These are phyloP conservation scores for Vireo altiloquus DNA, from an alignment of 2,113 vertebrate species.

Conservation along the genomic window DNA sequence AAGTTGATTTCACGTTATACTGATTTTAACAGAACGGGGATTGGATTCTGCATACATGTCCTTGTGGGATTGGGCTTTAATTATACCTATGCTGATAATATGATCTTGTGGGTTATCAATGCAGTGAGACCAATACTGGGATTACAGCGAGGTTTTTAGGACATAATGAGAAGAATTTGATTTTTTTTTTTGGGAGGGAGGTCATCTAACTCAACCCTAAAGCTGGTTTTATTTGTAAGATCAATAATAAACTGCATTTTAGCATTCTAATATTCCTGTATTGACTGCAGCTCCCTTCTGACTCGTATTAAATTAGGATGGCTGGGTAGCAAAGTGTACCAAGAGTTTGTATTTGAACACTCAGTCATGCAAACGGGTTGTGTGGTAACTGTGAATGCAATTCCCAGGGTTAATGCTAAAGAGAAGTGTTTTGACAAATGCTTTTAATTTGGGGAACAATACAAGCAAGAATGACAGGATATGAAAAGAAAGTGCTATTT, in stretches of 20 bases:
- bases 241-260: neutral
- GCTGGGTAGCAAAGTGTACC: neutral
- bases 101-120: neutral
- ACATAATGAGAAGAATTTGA: neutral
- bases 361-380: neutral
- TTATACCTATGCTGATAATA: neutral
- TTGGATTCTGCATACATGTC: neutral
- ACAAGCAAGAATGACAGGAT: constrained; percentile 11
- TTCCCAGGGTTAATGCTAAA: neutral
- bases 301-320: neutral
- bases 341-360: neutral
- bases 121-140: neutral
- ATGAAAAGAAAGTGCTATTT: constrained; percentile 12
- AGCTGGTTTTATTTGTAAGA: neutral
- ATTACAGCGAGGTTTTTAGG: neutral
- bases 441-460: constrained; percentile 42
- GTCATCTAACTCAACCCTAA: neutral
- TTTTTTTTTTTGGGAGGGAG: accelerated
- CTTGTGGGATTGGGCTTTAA: neutral
- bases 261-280: neutral
- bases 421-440: constrained; percentile 36
- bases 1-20: neutral
- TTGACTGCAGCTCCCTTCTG: neutral
- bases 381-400: neutral
- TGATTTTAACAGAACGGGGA: neutral